Base-by-base conservation (phyloP, 2,797 vertebrate species). In the Orientallactaga sibirica region DNA sequence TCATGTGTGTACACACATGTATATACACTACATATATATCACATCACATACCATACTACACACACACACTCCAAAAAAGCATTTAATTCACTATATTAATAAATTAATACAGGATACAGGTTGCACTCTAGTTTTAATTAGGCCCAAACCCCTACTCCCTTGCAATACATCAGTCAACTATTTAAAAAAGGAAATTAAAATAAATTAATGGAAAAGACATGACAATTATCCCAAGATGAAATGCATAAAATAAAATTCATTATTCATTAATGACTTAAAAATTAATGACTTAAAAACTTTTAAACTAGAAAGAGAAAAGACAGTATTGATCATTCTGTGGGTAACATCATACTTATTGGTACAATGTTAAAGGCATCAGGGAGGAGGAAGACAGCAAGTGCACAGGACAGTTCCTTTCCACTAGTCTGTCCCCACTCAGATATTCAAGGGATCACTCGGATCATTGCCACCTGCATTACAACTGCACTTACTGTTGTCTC, bases 201-300 rank as follows among this genome's bases (percentile, higher is more conserved):
- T 18, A 48, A 90, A 27, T 61, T 33, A 15, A 77, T 73, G 55
- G 15, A 41, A 37, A 82, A 70, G 67, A 62, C 2, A 10, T 37
- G 18, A n/a, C 12, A 18, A 75, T 61, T 20, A 27, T 20, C 75
- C 68, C 81, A 62, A 80, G 61, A 75, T 80, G 55, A 86, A 75
- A 81, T 75, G 61, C 22, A 80, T 43, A 58, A n/a, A 58, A 88
- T 37, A 84, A 90, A 66, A 86, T 71, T 74, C 14, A 77, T 70
- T 1, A 64, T 52, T 24, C 55, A 71, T 55, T 70, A 91, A 27
- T 71, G 27, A 68, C 43, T 66, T 71, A 14, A 85, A 71, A n/a
- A 67, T 48, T 58, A 91, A 27, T 71, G 27, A 68, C 43, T 66
- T 71, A 14, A 85, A 71, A n/a, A 67, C 61, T 48, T 58, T 55